Evolutionary conservation across 2,888 invertebrate genomes (phyloP).

Genomic region (Erebia palarica): DNA sequence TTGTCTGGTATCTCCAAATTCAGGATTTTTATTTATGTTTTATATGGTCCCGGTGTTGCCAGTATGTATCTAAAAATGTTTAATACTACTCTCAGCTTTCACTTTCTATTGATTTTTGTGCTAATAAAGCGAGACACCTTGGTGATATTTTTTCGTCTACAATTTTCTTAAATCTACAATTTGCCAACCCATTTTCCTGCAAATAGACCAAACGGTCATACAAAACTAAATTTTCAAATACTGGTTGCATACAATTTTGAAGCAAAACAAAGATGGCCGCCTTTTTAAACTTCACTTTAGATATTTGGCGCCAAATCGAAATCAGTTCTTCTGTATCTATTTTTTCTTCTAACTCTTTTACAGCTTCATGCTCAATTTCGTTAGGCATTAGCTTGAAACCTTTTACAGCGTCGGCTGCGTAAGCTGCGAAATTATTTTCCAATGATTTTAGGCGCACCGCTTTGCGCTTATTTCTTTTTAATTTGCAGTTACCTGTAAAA

Average conservation of each 20-base stretch:
- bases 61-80: no score
- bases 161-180: conserved; percentile 78
- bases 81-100: no score
- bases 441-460: conserved; percentile 60
- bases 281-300: conserved; percentile 50
- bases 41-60: no score
- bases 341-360: conserved; percentile 20
- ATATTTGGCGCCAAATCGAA: conserved; percentile 58
- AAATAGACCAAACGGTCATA: conserved; percentile 67
- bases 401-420: conserved; percentile 53
- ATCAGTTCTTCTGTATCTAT: conserved; percentile 55
- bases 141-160: conserved; percentile 85
- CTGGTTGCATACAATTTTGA: conserved; percentile 64
- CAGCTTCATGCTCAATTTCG: neutral
- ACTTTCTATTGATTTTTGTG: conserved; percentile 60
- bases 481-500: conserved; percentile 71
- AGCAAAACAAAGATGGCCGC: conserved; percentile 64
- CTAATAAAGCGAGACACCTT: conserved; percentile 84
- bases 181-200: conserved; percentile 57
- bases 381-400: conserved; percentile 56
- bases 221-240: conserved; percentile 67
- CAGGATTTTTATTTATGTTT: no score
- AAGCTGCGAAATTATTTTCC: conserved; percentile 58
- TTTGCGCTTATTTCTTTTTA: conserved; percentile 73
- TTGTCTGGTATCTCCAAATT: no score